Base-by-base conservation (phyloP, 2,113 vertebrate species). In the Penelope pileata region DNA sequence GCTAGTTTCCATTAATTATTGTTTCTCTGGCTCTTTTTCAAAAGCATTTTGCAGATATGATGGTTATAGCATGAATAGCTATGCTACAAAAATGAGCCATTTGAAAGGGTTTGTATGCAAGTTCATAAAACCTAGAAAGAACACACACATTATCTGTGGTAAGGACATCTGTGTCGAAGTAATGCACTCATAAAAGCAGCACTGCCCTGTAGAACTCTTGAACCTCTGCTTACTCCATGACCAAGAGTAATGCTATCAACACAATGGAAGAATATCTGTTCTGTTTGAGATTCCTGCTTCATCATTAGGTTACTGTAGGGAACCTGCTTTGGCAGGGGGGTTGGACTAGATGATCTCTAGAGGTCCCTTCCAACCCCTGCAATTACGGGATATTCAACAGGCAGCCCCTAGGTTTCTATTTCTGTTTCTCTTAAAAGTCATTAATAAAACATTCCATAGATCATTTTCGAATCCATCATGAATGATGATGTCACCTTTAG, bases 361-460 rank as follows among this genome's bases (percentile, higher is more conserved):
- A n/a, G n/a, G n/a, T n/a, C n/a, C n/a, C n/a, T n/a, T n/a, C n/a
- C n/a, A n/a, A n/a, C n/a, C n/a, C n/a, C n/a, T n/a, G n/a, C n/a
- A n/a, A n/a, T n/a, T n/a, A n/a, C n/a, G n/a, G n/a, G n/a, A 27
- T 12, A 78, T 69, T 51, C 62, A 92, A 87, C 76, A 84, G 40
- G 62, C 76, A 85, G 32, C 11, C 16, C 62, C n/a, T 38, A 78
- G 60, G 59, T 48, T 91, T 50, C 87, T 73, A 14, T 51, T 83
- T 50, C 85, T 73, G 12, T 48, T 83, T 94, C 86, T 53, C 77
- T 93, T 36, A 73, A 91, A 94, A 75, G 27, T 40, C 16, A 60
- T 96, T 94, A 96, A 97, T 96, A 96, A 95, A 96, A 95, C 40
- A 97, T 90, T 34, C 40, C 48, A 64, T 24, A 83, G 90, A 94